These are phyloP conservation scores for Andrena chrysosceles DNA, from an alignment of 2,888 invertebrate species.

Conservation along the genomic window DNA sequence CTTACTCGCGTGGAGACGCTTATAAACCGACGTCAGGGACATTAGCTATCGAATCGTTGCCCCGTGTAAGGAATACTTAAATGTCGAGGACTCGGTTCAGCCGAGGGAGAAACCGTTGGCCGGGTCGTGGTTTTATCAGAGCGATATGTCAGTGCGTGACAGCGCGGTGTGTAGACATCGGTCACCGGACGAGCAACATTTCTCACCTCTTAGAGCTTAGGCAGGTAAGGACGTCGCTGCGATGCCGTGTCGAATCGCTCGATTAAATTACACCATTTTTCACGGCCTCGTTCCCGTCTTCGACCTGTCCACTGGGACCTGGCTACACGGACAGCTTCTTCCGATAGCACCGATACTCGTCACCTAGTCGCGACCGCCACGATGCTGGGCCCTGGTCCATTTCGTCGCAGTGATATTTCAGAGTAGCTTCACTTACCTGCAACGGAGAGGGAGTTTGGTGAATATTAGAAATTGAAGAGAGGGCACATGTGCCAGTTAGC, in stretches of 20 bases:
- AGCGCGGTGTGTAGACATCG: conserved; percentile 81
- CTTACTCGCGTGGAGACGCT: conserved; percentile 20
- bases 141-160: conserved; percentile 83
- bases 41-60: conserved; percentile 73
- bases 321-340: conserved; percentile 35
- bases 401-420: not conserved
- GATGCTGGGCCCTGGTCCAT: not conserved
- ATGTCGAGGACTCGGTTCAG: conserved; percentile 68
- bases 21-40: conserved; percentile 63
- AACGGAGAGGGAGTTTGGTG: not conserved
- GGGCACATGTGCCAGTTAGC: not conserved
- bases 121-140: conserved; percentile 81
- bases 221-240: conserved; percentile 66
- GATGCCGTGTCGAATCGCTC: conserved; percentile 76
- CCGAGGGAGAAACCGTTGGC: conserved; percentile 75
- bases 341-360: conserved; percentile 50
- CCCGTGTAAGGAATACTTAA: conserved; percentile 74
- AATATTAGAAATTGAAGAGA: not conserved
- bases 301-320: conserved; percentile 19
- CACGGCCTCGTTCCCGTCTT: conserved; percentile 67
- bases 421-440: not conserved
- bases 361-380: conserved; percentile 35
- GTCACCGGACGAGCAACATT: conserved; percentile 80
- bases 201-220: conserved; percentile 79
- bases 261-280: conserved; percentile 79